phyloP scores from a whole-genome alignment of 2,113 vertebrate species.

The Scophthalmus maximus region DNA sequence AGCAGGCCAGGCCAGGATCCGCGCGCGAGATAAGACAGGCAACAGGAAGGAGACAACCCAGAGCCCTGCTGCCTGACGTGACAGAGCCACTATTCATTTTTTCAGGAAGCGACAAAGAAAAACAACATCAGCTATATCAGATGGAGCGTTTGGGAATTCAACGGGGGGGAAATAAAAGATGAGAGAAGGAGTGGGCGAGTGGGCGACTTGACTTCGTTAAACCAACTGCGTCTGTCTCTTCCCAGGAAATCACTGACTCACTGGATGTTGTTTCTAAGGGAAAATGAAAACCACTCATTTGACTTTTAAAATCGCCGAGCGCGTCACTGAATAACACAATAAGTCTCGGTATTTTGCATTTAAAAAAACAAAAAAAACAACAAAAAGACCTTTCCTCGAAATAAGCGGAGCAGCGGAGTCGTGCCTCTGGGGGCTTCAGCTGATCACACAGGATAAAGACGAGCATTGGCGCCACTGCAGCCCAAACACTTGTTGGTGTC shows the following conservation, averaged over 20 bases:
- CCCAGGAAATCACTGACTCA: background rate
- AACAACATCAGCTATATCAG: slow-evolving; percentile 81
- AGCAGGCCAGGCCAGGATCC: slow-evolving; percentile 63
- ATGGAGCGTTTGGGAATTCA: slow-evolving; percentile 53
- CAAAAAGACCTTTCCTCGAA: too few species aligned
- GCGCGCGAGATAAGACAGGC: slow-evolving; percentile 70
- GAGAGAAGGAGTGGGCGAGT: slow-evolving; percentile 1
- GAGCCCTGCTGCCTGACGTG: slow-evolving; percentile 63
- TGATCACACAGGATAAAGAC: slow-evolving; percentile 41
- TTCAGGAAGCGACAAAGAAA: slow-evolving; percentile 77
- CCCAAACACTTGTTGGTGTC: slow-evolving; percentile 73
- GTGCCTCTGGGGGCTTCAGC: slow-evolving; percentile 32
- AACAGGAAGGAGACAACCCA: slow-evolving; percentile 77
- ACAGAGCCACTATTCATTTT: slow-evolving; percentile 80
- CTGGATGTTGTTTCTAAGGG: slow-evolving; percentile 2
- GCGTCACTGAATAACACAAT: too few species aligned
- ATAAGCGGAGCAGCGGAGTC: slow-evolving; percentile 16
- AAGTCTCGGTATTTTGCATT: background rate
- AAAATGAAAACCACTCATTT: background rate
- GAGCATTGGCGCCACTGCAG: slow-evolving; percentile 53
- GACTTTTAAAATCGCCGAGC: slow-evolving; percentile 4
- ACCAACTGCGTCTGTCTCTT: slow-evolving; percentile 16
- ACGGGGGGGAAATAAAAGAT: background rate
- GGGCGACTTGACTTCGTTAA: slow-evolving; percentile 51
- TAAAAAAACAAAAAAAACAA: too few species aligned